Evolutionary conservation across 2,797 vertebrate species (phyloP).

Genomic region (Cynopterus sphinx): DNA sequence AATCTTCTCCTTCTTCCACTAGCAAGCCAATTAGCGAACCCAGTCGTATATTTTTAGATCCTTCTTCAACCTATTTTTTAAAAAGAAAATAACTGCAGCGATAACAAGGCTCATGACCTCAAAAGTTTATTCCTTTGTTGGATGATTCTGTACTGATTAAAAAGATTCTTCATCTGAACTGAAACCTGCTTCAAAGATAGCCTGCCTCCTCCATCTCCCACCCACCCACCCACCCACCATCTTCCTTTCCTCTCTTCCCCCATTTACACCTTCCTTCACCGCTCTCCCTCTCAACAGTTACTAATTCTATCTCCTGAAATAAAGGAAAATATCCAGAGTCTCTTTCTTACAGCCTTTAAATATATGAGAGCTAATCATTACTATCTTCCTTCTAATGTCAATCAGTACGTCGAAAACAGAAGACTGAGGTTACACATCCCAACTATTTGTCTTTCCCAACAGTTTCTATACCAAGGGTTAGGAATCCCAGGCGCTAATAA

Average conservation of each 20-base stretch:
- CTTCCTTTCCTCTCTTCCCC: not conserved
- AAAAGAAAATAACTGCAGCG: slow-evolving; percentile 40
- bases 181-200: not conserved
- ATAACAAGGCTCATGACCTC: not conserved
- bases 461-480: not conserved
- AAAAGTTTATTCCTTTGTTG: not conserved
- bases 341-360: not conserved
- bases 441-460: not conserved
- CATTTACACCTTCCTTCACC: not conserved
- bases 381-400: not conserved
- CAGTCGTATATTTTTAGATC: slow-evolving; percentile 91
- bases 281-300: not conserved
- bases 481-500: not conserved
- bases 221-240: not conserved
- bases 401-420: not conserved
- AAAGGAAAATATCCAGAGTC: not conserved
- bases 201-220: not conserved
- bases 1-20: slow-evolving; percentile 96
- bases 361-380: not conserved
- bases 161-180: not conserved
- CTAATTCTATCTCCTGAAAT: not conserved
- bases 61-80: slow-evolving; percentile 91
- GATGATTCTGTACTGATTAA: not conserved
- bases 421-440: not conserved
- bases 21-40: slow-evolving; percentile 94